Percentiles rank a stretch among this genome's conserved stretches.
Conservation (phyloP, 1,140 invertebrate species). For the Atta cephalotes region DNA sequence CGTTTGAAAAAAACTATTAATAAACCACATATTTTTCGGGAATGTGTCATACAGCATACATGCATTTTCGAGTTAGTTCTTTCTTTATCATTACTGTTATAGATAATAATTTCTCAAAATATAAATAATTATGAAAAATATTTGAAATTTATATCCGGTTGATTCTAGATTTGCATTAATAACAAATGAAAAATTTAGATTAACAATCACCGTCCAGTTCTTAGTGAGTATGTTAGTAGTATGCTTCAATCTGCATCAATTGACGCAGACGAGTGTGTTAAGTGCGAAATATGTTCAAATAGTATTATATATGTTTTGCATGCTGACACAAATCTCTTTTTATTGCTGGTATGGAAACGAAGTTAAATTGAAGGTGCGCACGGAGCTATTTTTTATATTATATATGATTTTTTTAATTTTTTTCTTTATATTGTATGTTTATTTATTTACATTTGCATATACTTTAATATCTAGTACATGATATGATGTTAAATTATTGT, state of each 20-base stretch:
- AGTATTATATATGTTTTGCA: conserved; percentile 67
- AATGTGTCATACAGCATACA: conserved; percentile 68
- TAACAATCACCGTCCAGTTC: conserved; percentile 65
- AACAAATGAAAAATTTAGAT: conserved; percentile 54
- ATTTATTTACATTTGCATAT: not conserved
- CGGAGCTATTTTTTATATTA: not conserved
- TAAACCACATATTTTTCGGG: not conserved
- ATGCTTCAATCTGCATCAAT: conserved; percentile 63
- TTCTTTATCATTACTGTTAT: not conserved
- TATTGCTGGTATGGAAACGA: conserved; percentile 78
- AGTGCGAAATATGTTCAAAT: conserved; percentile 78
- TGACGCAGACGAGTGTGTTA: conserved; percentile 79
- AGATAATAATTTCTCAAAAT: not conserved
- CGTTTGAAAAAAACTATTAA: conserved; percentile 42
- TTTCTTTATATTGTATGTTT: not conserved
- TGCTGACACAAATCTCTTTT: conserved; percentile 81
- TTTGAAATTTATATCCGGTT: not conserved
- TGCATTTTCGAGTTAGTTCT: conserved; percentile 69
- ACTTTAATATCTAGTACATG: not conserved
- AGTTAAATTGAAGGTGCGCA: conserved; percentile 77
- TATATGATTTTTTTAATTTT: not conserved
- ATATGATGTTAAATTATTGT: not conserved
- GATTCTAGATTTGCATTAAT: conserved; percentile 42
- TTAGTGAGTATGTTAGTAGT: conserved; percentile 64
- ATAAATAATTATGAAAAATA: not conserved